These are phyloP conservation scores for Caiman crocodilus DNA, from an alignment of 2,797 vertebrate genomes.

Conservation along the genomic window DNA sequence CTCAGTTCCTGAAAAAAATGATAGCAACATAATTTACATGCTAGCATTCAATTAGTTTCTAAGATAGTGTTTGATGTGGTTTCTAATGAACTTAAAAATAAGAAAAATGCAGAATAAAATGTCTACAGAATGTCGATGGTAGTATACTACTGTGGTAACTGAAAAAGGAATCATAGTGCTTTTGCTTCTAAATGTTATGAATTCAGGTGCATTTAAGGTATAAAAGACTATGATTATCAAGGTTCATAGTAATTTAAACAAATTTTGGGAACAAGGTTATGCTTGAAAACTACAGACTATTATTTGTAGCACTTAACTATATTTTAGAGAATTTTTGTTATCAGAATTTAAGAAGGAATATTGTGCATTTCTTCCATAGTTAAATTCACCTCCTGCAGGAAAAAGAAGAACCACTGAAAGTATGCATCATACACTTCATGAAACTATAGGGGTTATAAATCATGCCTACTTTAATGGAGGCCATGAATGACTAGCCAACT, in stretches of 20 bases:
- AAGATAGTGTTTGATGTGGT: background rate
- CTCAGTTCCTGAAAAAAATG: background rate
- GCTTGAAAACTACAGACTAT: background rate
- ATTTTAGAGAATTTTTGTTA: constrained; percentile 15
- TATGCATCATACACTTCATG: background rate
- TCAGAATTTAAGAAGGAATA: background rate
- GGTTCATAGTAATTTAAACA: background rate
- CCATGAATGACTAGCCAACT: background rate
- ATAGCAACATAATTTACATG: background rate
- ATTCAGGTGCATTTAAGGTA: background rate
- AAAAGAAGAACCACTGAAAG: background rate
- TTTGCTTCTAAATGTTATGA: background rate
- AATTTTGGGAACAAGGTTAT: background rate
- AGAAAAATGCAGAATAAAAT: background rate
- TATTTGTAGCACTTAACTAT: background rate
- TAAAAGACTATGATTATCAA: background rate
- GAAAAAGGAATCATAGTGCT: background rate
- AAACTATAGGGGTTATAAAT: constrained; percentile 17
- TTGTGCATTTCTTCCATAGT: background rate
- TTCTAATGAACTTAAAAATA: background rate
- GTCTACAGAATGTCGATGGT: background rate
- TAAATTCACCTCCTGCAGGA: constrained; percentile 2
- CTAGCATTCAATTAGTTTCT: background rate
- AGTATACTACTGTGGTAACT: background rate
- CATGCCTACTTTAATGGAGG: background rate